Conservation (phyloP, 2,113 vertebrate genomes). For the Phylloscopus whistleri region DNA sequence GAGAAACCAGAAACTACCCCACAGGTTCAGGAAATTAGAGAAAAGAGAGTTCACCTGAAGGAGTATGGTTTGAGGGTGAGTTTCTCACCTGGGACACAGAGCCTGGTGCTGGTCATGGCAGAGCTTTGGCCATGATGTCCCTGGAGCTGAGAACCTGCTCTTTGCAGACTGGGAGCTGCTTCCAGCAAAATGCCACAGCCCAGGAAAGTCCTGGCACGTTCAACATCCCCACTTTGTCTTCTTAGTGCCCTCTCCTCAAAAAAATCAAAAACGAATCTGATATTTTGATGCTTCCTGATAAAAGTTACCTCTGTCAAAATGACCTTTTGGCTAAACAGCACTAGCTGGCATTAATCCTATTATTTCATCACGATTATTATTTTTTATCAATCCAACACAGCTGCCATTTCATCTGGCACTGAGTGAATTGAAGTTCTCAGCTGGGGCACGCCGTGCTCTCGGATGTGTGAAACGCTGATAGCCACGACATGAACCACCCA, state of each 20-base stretch:
- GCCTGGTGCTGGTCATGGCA: not conserved
- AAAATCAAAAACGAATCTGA: not conserved
- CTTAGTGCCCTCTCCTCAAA: not conserved
- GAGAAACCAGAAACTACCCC: not conserved
- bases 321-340: slow-evolving; percentile 53
- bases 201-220: not conserved
- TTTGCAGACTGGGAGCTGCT: not conserved
- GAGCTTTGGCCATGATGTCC: fast-evolving
- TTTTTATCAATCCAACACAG: slow-evolving; percentile 26
- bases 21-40: not conserved
- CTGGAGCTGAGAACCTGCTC: not conserved
- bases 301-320: slow-evolving; percentile 26
- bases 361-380: not conserved
- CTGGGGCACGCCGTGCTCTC: not conserved
- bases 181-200: not conserved
- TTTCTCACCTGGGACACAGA: not conserved
- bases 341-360: slow-evolving; percentile 45
- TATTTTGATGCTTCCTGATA: slow-evolving; percentile 14
- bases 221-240: not conserved
- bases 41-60: not conserved
- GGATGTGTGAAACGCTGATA: slow-evolving; percentile 39
- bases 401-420: slow-evolving; percentile 52
- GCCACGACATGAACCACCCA: not conserved
- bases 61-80: not conserved
- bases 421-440: slow-evolving; percentile 64